Conservation (phyloP, 2,888 invertebrate species). For the Drosophila hawaiiensis region DNA sequence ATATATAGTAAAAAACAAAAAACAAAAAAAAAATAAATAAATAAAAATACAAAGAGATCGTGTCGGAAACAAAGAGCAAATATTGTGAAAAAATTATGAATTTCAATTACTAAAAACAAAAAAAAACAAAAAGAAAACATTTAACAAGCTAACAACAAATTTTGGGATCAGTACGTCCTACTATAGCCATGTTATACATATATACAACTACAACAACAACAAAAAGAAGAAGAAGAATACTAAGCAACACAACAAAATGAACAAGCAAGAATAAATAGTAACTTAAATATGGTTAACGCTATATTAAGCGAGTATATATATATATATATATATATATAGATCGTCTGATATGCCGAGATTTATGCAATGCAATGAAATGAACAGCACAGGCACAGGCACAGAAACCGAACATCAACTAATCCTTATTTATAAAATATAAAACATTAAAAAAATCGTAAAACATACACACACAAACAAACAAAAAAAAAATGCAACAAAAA, state of each 20-base stretch:
- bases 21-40: conserved; percentile 46
- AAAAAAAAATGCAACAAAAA: conserved; percentile 62
- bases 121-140: conserved; percentile 24
- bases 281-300: conserved; percentile 68
- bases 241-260: conserved; percentile 56
- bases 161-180: conserved; percentile 84
- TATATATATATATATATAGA: conserved; percentile 36
- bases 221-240: conserved; percentile 56
- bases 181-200: conserved; percentile 81
- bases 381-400: conserved; percentile 66
- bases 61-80: conserved; percentile 80
- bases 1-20: conserved; percentile 63
- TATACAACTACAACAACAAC: conserved; percentile 62
- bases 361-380: conserved; percentile 72
- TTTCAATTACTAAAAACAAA: conserved; percentile 78
- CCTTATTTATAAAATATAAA: conserved; percentile 74
- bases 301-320: conserved; percentile 61
- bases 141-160: conserved; percentile 80
- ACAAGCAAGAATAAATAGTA: conserved; percentile 66
- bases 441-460: conserved; percentile 64
- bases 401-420: conserved; percentile 69
- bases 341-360: conserved; percentile 56
- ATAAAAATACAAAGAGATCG: conserved; percentile 62
- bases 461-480: conserved; percentile 55
- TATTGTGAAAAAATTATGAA: conserved; percentile 80